Evolutionary conservation across 2,797 vertebrate genomes (phyloP).

Genomic region (Alfaro cultratus): DNA sequence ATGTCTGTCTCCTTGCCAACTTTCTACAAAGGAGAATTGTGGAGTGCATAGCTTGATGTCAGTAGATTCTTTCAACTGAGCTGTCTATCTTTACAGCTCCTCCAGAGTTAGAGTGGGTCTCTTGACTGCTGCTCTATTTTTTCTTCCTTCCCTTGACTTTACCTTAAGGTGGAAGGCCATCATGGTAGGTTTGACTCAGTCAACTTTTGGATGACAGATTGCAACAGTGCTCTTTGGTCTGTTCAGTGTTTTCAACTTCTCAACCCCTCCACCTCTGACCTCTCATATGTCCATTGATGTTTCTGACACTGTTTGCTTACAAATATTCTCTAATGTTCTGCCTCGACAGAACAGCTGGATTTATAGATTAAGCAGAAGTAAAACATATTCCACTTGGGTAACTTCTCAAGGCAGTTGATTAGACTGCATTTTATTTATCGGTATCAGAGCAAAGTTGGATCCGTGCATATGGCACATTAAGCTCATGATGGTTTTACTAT

Average conservation of each 20-base stretch:
- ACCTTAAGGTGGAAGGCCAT: neutral
- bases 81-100: neutral
- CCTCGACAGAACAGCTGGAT: neutral
- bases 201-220: neutral
- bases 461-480: neutral
- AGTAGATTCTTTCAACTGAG: neutral
- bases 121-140: neutral
- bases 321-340: constrained; percentile 3
- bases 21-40: neutral
- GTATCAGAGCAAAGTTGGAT: neutral
- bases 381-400: neutral
- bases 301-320: neutral
- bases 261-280: neutral
- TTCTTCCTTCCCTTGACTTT: neutral
- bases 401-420: neutral
- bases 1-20: neutral
- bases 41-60: neutral
- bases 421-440: neutral
- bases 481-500: neutral
- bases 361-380: neutral
- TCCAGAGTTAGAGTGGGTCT: neutral
- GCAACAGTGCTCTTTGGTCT: neutral
- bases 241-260: neutral
- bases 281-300: neutral
- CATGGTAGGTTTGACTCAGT: neutral